These are phyloP conservation scores for Lycocerus yunnanus DNA, from an alignment of 2,888 invertebrate genomes.

Conservation along the genomic window DNA sequence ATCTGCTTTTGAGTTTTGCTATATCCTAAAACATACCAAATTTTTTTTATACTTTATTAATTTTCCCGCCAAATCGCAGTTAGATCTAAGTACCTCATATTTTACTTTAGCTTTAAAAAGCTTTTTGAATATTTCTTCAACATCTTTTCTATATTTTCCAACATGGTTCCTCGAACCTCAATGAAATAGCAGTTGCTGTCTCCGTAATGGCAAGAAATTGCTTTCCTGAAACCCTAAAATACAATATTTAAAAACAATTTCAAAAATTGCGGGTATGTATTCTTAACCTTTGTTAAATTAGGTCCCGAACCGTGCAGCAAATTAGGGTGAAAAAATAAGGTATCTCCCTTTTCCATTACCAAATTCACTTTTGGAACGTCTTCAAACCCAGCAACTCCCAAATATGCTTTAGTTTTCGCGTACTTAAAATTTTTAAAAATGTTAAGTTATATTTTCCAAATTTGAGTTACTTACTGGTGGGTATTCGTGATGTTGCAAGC, in stretches of 20 bases:
- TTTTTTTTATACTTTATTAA: no score
- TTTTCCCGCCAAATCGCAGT: neutral
- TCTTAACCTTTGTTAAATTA: constrained; percentile 67
- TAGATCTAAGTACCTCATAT: neutral
- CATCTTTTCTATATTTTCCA: constrained; percentile 65
- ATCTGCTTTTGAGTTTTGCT: constrained; percentile 41
- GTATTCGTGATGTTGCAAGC: constrained; percentile 71
- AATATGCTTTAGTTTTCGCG: constrained; percentile 69
- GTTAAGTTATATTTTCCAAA: neutral
- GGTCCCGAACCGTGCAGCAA: constrained; percentile 85
- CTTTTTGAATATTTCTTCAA: constrained; percentile 53
- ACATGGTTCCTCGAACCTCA: constrained; percentile 66
- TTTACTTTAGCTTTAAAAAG: neutral
- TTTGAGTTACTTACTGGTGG: constrained; percentile 60
- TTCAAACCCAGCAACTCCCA: constrained; percentile 62
- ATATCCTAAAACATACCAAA: neutral
- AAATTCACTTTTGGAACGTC: constrained; percentile 62
- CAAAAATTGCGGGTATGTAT: neutral
- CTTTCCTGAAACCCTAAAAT: constrained; percentile 68
- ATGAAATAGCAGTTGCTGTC: constrained; percentile 71
- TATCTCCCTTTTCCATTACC: constrained; percentile 84
- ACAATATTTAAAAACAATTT: neutral
- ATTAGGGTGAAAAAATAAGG: constrained; percentile 86
- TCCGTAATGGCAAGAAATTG: constrained; percentile 84
- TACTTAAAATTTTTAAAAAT: constrained; percentile 42